Evolutionary conservation across 2,797 vertebrate species (phyloP), one percentile per base, ranked within the genome.

Genomic region (Psittacula echo): DNA sequence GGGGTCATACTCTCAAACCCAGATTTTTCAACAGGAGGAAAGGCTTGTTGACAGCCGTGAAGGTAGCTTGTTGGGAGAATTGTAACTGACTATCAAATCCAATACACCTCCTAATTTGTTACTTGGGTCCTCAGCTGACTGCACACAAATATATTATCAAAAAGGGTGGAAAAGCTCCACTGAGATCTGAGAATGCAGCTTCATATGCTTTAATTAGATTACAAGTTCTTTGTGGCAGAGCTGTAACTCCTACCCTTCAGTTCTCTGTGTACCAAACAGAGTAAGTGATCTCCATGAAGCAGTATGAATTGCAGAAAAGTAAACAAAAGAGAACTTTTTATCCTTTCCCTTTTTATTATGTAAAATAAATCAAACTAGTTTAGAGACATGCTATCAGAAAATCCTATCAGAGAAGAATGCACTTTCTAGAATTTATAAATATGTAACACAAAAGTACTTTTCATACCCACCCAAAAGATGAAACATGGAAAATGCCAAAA

Each of bases 201-300:
- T 94, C 83, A 81, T 70, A 82, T 51, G 74, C 78, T 93, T 88
- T 95, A 96, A 95, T 94, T 95, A 94, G 86, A 90, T 90, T 91
- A 91, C 90, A 89, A 94, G 72, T 61, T 96, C 92, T 91, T 91
- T 79, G 91, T 82, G 92, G 89, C 85, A 90, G 30, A 78, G 73
- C 50, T 92, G 53, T 87, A 91, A 85, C 83, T 90, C 85, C 61
- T 82, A 85, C 53, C 39, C 78, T 87, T 91, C 1, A 0, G 77
- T 77, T 85, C 77, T 65, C 88, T 72, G 47, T 80, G 85, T 70
- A 89, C 74, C 39, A 58, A 96, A 93, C 34, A 68, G 87, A 93
- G 80, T 71, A 95, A 85, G 44, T 50, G 53, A 70, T 85, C 53
- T 88, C 83, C 64, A 85, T 51, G 65, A 91, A 93, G 67, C 5